Conservation (phyloP, 2,113 vertebrate genomes). For the Neolamprologus cancellatus region DNA sequence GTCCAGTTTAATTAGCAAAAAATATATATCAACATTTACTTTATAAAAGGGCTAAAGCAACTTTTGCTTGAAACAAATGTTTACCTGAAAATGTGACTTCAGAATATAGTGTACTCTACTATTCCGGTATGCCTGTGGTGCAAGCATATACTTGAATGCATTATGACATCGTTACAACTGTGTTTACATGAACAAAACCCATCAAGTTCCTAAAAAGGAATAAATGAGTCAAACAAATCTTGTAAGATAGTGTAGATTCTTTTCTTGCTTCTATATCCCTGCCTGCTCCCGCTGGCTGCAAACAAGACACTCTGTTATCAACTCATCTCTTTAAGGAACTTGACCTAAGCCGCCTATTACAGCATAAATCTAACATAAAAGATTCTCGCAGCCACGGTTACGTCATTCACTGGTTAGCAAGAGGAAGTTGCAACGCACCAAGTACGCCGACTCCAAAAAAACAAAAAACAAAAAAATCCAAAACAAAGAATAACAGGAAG, state of each 20-base stretch:
- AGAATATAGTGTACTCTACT: neutral
- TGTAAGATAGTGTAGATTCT: no score
- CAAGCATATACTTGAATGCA: neutral
- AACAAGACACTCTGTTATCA: neutral
- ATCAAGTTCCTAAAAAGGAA: neutral
- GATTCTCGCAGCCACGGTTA: neutral
- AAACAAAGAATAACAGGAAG: neutral
- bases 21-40: neutral
- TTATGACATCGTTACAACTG: neutral
- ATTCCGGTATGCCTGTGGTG: neutral
- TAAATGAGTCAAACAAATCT: neutral
- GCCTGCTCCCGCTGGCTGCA: neutral
- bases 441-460: rapidly evolving
- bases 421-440: neutral
- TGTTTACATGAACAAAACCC: neutral
- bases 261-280: neutral
- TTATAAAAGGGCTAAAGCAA: neutral
- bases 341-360: neutral
- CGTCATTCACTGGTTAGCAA: neutral
- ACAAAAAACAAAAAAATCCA: neutral
- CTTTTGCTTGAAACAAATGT: neutral
- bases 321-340: neutral
- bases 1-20: neutral
- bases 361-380: neutral
- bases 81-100: neutral